Percentiles rank a stretch among this genome's conserved stretches.
phyloP scores from a whole-genome alignment of 2,888 invertebrate genomes.

The Drosophila sordidula region DNA sequence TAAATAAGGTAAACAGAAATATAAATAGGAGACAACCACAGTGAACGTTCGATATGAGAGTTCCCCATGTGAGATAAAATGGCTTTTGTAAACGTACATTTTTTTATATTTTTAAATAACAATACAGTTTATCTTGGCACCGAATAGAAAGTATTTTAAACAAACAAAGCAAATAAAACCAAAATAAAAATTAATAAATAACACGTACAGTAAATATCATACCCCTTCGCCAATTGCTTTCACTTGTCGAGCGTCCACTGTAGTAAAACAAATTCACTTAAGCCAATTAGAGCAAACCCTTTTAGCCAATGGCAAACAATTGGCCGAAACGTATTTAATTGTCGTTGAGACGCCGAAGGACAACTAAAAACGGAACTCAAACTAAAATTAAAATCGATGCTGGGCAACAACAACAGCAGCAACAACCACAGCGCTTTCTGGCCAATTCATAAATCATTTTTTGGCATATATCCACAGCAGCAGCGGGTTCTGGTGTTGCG shows the following conservation, averaged over 20 bases:
- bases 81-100: too few relatives aligned
- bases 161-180: too few relatives aligned
- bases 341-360: constrained; percentile 7
- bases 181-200: neutral
- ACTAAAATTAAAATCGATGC: constrained; percentile 66
- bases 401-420: constrained; percentile 9
- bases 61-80: too few relatives aligned
- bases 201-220: too few relatives aligned
- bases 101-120: too few relatives aligned
- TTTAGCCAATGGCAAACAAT: constrained; percentile 52
- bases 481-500: constrained; percentile 16
- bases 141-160: too few relatives aligned
- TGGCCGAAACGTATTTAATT: constrained; percentile 43
- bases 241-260: neutral
- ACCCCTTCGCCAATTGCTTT: too few relatives aligned
- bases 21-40: neutral
- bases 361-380: constrained; percentile 8
- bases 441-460: constrained; percentile 73
- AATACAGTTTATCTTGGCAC: too few relatives aligned
- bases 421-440: constrained; percentile 13
- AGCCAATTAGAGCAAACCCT: constrained; percentile 26
- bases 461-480: constrained; percentile 44
- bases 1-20: neutral
- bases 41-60: neutral
- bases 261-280: constrained; percentile 10